phyloP scores from a whole-genome alignment of 1,140 invertebrate genomes.

The Bombus balteatus region DNA sequence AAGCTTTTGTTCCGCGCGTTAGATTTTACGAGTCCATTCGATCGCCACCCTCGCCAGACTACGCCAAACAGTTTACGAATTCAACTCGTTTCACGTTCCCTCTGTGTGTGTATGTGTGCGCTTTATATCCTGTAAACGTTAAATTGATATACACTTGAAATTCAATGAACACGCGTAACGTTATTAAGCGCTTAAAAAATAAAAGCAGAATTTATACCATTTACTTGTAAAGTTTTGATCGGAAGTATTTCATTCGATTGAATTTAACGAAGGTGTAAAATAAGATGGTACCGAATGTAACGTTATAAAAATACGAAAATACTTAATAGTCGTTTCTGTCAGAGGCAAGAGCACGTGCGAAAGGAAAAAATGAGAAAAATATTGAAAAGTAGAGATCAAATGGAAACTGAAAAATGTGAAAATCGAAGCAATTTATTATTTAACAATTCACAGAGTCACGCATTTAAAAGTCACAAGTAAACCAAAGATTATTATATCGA shows the following conservation, averaged over 20 bases:
- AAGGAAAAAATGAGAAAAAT: too few relatives aligned
- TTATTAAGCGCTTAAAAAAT: not conserved
- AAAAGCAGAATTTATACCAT: too few relatives aligned
- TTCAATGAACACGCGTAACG: not conserved
- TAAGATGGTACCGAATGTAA: too few relatives aligned
- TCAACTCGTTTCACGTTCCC: not conserved
- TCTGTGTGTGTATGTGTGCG: not conserved
- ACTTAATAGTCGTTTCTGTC: too few relatives aligned
- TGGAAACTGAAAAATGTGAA: too few relatives aligned
- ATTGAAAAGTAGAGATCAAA: too few relatives aligned
- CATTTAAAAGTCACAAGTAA: too few relatives aligned
- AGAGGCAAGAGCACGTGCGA: fast-evolving
- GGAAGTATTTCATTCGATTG: not conserved
- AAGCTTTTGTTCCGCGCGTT: not conserved
- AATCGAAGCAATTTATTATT: too few relatives aligned
- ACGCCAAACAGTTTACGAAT: not conserved
- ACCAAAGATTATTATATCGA: not conserved
- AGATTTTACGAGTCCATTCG: not conserved
- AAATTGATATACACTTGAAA: not conserved
- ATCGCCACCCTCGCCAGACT: too few relatives aligned
- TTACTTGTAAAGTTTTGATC: not conserved
- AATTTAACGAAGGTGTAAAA: not conserved
- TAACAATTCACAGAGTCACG: too few relatives aligned
- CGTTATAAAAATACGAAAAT: too few relatives aligned
- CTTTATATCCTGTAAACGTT: not conserved